These are phyloP conservation scores for Aegithalos caudatus DNA, from an alignment of 2,113 vertebrate genomes.

Conservation along the genomic window DNA sequence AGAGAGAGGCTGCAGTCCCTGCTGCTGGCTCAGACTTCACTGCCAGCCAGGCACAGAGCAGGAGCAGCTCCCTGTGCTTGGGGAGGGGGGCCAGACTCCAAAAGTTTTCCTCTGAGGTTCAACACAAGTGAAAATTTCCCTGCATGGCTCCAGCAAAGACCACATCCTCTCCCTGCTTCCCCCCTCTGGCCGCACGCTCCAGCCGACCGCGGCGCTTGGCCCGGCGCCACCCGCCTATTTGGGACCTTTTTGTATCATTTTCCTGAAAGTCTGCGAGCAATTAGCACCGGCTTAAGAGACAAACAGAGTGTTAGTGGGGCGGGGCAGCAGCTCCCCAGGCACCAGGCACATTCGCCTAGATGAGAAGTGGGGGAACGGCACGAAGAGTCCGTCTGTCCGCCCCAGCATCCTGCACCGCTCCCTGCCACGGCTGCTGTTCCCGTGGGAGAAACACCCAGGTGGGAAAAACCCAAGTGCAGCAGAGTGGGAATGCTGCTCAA, in stretches of 20 bases:
- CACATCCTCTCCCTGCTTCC: background rate
- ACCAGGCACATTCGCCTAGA: slow-evolving; percentile 29
- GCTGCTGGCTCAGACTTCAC: background rate
- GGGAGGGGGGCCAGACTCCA: background rate
- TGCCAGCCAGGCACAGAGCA: accelerated
- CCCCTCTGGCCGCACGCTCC: accelerated
- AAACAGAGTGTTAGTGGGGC: background rate
- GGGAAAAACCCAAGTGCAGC: background rate
- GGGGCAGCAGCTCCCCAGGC: background rate
- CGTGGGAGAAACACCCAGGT: background rate
- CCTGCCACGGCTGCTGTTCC: accelerated
- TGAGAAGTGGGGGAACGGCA: background rate
- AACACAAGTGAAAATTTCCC: background rate
- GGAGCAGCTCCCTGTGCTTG: background rate
- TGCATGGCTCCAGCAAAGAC: background rate
- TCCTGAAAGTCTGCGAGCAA: slow-evolving; percentile 36
- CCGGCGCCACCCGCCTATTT: background rate
- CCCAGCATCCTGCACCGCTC: background rate
- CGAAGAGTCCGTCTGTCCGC: background rate
- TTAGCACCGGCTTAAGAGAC: background rate
- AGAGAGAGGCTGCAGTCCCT: background rate
- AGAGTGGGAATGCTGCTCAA: accelerated
- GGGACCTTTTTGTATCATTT: background rate
- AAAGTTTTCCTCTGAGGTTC: background rate
- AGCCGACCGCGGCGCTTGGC: background rate